Base-by-base conservation (phyloP, 53 echinoderm and acorn worm genomes). In the Patiria pectinifera region DNA sequence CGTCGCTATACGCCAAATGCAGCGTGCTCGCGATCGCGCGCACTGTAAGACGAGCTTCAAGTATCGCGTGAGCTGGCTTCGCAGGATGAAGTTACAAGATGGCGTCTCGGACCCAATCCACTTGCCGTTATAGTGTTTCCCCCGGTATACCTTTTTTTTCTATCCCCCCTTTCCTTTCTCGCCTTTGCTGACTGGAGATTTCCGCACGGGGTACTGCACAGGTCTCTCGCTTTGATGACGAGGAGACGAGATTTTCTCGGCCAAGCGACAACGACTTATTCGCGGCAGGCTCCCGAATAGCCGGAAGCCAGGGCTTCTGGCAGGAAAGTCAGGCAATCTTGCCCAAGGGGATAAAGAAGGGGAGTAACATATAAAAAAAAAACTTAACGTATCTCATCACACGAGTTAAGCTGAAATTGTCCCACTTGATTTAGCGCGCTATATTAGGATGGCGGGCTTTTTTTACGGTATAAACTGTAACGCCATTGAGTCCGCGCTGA, bases 251-350 rank as follows among this genome's bases (percentile, higher is more conserved):
- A 25, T 70, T 75, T 76, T 88, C 60, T 60, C 53, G 58, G 77
- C 66, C 66, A 18, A 35, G 45, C 19, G 77, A 59, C 78, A 78
- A 78, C 78, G 59, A 86, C 86, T 53, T 71, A 72, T 69, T 63
- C 44, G 35, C 85, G 85, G 66, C 85, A 35, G 25, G 86, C 53
- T 66, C 19, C 44, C 84, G 43, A 11, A 63, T 90, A 80, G 90
- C 90, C 90, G 90, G 90, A 90, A 90, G 90, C 80, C 49, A 46
- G 10, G 44, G 90, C 90, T 90, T 69, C 69, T 69, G 90, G 90
- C 90, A 69, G 90, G 80, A 90, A 90, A 90, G 90, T 80, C 90
- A 79, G 81, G 60, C 90, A 63, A 69, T 90, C 66, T 45, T 81
- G 81, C 90, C 90, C 24, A 60, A 23, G 90, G 90, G 90, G 46